A percentile compares a stretch with the other conserved stretches of the same genome.
Evolutionary conservation across 1,140 invertebrate genomes (phyloP).

Genomic region (Zaprionus taronus): DNA sequence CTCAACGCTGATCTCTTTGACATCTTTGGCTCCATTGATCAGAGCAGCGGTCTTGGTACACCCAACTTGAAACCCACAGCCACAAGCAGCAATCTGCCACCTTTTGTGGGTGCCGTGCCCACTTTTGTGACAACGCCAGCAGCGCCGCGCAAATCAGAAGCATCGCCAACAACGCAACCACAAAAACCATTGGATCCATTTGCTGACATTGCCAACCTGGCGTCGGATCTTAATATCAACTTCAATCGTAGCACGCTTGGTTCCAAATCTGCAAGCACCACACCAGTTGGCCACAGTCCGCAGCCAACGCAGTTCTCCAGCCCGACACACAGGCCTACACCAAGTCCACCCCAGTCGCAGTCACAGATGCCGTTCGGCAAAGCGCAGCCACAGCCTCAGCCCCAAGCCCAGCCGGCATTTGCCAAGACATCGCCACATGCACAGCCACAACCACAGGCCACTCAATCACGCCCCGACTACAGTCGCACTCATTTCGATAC

Average conservation of each 20-base stretch:
- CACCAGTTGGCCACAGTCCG: conserved; percentile 71
- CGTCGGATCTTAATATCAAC: conserved; percentile 79
- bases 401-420: conserved; percentile 39
- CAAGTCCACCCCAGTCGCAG: conserved; percentile 40
- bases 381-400: conserved; percentile 11
- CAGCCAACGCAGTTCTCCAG: conserved; percentile 84
- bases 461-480: conserved; percentile 85
- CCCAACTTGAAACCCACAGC: conserved; percentile 51
- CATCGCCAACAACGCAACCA: conserved; percentile 63
- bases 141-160: conserved; percentile 56
- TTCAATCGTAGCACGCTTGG: conserved; percentile 72
- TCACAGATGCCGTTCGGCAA: conserved; percentile 43
- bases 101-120: conserved; percentile 60
- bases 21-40: conserved; percentile 72
- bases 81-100: conserved; percentile 36
- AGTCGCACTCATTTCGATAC: conserved; percentile 89
- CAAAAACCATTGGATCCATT: conserved; percentile 85
- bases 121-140: conserved; percentile 70
- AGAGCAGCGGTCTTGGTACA: conserved; percentile 44
- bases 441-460: conserved; percentile 31
- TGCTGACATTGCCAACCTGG: conserved; percentile 86
- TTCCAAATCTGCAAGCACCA: conserved; percentile 62
- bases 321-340: conserved; percentile 60
- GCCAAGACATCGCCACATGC: conserved; percentile 36
- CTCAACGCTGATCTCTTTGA: conserved; percentile 75